Evolutionary conservation across 2,888 invertebrate genomes (phyloP), one percentile per base, ranked within the genome.

Genomic region (Bellardia pandia): DNA sequence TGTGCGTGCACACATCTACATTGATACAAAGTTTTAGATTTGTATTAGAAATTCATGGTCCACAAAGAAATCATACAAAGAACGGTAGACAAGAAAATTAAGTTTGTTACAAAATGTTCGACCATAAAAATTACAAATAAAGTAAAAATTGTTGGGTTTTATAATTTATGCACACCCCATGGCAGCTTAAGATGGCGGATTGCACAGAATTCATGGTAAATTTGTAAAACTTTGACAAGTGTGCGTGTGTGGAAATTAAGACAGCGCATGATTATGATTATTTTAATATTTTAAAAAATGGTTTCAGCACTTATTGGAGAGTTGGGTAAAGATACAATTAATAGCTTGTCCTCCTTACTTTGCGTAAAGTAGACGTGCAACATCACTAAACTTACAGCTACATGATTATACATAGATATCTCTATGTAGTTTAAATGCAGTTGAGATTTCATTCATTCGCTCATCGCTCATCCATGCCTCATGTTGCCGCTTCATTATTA

Each of bases 121-220:
- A 51, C 6, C 23, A 75, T n/a, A 62, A 51, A 60, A 48, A 60
- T 48, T 37, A 45, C 11, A 58, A 37, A n/a, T 16, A 33, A 45
- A 23, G 48, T 48, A 42, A 51, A 14, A 60, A 37, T 33, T 51
- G 37, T 66, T 68, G 45, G 42, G 40, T 58, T 56, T 58, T 56
- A 40, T 81, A 78, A 85, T 87, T 84, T 87, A 84, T 84, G 80
- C 80, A 87, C 85, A 87, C 85, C 82, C 82, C 80, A 66, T 78
- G 74, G 40, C 69, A 85, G 62, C 69, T 62, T 78, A 87, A 87
- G 78, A 87, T 87, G 87, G 87, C 85, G 87, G 81, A 87, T 87
- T 85, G 62, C 62, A 69, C 48, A 62, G 75, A 81, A 84, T 84
- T 78, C 80, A 84, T 81, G 80, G 45, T 66, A 80, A 84, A 84